Evolutionary conservation across 2,113 vertebrate species (phyloP).

Genomic region (Chaenogobius annularis): DNA sequence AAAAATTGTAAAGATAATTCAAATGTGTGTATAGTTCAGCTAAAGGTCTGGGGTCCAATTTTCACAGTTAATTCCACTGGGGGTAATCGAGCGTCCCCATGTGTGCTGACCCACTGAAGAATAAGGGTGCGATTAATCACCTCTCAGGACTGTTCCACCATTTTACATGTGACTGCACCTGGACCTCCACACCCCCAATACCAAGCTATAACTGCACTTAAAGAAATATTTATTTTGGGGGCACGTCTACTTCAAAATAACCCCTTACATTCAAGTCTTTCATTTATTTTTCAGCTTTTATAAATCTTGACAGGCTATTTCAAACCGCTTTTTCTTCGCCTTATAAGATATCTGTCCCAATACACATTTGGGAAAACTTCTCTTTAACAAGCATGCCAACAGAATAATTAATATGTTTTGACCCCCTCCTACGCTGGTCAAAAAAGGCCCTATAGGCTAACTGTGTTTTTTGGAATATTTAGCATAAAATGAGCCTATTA

Average conservation of each 20-base stretch:
- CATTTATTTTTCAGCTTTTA: constrained; percentile 8
- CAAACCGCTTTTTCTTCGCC: neutral
- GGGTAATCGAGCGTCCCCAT: constrained; percentile 67
- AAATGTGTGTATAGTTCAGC: constrained; percentile 15
- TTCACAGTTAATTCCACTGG: constrained; percentile 59
- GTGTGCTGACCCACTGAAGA: constrained; percentile 61
- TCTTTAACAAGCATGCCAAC: constrained; percentile 51
- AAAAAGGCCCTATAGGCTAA: constrained; percentile 57
- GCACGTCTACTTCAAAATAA: constrained; percentile 1
- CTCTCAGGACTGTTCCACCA: constrained; percentile 51
- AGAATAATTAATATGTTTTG: constrained; percentile 60
- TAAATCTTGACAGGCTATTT: neutral
- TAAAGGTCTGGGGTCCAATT: constrained; percentile 37
- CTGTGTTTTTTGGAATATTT: constrained; percentile 56
- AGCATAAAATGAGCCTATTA: constrained; percentile 64
- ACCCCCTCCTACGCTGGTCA: constrained; percentile 64
- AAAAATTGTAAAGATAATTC: neutral
- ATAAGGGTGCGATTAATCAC: constrained; percentile 67
- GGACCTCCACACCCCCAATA: constrained; percentile 25
- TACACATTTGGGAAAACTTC: constrained; percentile 40
- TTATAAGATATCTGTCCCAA: constrained; percentile 26
- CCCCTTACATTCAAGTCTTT: neutral
- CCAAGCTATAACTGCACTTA: constrained; percentile 22
- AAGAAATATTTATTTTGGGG: constrained; percentile 21
- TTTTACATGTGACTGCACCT: constrained; percentile 60